Conservation (phyloP, 92 coral and sea anemone genomes). For the Palythoa grandiflora region DNA sequence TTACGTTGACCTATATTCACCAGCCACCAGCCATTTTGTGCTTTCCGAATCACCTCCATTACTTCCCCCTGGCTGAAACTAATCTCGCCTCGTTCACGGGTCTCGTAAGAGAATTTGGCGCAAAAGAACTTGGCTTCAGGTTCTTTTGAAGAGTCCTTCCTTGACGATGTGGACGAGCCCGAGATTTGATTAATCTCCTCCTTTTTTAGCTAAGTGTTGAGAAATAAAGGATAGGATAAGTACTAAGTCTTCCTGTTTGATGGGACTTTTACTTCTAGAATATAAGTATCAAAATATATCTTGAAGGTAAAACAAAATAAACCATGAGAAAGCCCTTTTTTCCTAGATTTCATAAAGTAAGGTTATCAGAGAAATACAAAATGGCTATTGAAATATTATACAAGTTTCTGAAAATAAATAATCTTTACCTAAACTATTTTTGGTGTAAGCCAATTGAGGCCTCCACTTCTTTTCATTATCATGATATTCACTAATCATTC, state of each 20-base stretch:
- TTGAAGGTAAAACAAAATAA: neutral
- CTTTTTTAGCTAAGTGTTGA: neutral
- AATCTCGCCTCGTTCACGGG: conserved; percentile 28
- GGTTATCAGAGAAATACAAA: too few species aligned
- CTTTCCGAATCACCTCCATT: conserved; percentile 34
- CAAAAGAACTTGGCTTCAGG: neutral
- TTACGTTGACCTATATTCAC: conserved; percentile 11
- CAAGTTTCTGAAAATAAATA: too few species aligned
- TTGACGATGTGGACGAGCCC: neutral
- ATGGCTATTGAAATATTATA: too few species aligned
- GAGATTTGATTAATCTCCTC: neutral
- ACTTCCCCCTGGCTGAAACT: conserved; percentile 16
- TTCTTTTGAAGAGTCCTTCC: neutral
- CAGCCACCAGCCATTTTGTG: conserved; percentile 41
- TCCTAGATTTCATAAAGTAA: too few species aligned
- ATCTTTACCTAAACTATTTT: too few species aligned
- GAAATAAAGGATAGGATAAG: neutral
- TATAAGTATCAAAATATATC: neutral
- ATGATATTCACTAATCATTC: too few species aligned
- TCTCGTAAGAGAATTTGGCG: conserved; percentile 25
- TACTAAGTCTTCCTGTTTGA: neutral
- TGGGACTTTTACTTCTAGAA: neutral
- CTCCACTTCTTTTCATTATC: too few species aligned
- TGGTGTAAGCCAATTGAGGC: too few species aligned
- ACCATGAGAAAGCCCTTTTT: neutral